Conservation (phyloP, 1,140 invertebrate species). For the Drosophila virilis region DNA sequence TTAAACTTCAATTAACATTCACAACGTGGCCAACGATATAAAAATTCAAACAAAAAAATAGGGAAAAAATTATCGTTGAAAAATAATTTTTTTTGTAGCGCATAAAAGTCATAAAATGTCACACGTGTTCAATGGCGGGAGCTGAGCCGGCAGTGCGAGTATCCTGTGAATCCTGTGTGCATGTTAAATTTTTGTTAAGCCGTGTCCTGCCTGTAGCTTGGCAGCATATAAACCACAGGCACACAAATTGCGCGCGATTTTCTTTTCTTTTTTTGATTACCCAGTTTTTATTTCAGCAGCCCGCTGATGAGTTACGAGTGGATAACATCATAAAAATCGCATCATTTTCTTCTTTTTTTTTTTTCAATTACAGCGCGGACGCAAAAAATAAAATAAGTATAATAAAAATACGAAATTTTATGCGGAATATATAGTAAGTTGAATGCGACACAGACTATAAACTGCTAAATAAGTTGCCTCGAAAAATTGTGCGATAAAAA, state of each 20-base stretch:
- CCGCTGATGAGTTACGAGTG: slow-evolving; percentile 53
- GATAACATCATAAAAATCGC: slow-evolving; percentile 78
- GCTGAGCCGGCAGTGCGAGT: neutral
- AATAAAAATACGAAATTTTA: slow-evolving; percentile 30
- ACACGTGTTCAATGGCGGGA: slow-evolving; percentile 36
- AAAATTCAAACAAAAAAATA: slow-evolving; percentile 43
- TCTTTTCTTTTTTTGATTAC: slow-evolving; percentile 64
- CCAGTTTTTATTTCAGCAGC: slow-evolving; percentile 66
- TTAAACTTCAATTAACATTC: slow-evolving; percentile 66
- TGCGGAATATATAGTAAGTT: slow-evolving; percentile 60
- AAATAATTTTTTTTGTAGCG: slow-evolving; percentile 34
- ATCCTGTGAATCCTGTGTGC: slow-evolving; percentile 34
- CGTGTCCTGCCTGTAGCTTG: slow-evolving; percentile 34
- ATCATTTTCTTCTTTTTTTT: slow-evolving; percentile 68
- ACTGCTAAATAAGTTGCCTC: slow-evolving; percentile 59
- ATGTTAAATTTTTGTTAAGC: slow-evolving; percentile 40
- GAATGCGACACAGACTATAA: slow-evolving; percentile 68
- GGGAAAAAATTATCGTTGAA: slow-evolving; percentile 2
- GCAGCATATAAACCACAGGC: slow-evolving; percentile 67
- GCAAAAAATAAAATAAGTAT: slow-evolving; percentile 34
- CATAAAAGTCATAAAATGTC: slow-evolving; percentile 67
- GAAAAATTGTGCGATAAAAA: slow-evolving; percentile 17
- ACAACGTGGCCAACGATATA: slow-evolving; percentile 30
- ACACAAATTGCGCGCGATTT: slow-evolving; percentile 53
- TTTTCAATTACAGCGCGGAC: slow-evolving; percentile 64